Conservation (phyloP, 2,888 invertebrate species). For the Glyphotaelius pellucidus region DNA sequence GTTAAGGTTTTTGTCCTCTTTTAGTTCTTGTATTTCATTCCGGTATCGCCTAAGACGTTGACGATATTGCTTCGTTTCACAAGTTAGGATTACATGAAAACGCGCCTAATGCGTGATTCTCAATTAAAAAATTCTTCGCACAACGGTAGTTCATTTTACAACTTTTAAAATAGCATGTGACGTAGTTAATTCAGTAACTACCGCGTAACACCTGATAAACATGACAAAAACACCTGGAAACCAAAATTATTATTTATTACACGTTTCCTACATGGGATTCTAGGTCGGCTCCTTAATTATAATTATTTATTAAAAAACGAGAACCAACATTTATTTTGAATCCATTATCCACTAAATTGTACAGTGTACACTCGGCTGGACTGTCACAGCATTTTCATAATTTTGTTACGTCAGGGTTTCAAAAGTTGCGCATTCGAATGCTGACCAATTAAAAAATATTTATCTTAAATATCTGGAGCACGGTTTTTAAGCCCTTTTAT, state of each 20-base stretch:
- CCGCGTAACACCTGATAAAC: neutral
- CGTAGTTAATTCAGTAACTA: neutral
- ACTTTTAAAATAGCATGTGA: neutral
- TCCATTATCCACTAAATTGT: neutral
- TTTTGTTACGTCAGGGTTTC: neutral
- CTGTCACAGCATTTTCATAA: neutral
- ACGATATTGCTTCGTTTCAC: slow-evolving; percentile 12
- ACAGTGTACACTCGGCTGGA: too few relatives aligned
- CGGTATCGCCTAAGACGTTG: neutral
- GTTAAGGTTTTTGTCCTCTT: neutral
- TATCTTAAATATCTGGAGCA: too few relatives aligned
- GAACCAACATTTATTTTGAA: neutral
- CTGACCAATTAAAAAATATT: too few relatives aligned
- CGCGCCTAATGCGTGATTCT: neutral
- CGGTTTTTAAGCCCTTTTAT: too few relatives aligned
- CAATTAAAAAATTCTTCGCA: neutral
- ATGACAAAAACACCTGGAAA: neutral
- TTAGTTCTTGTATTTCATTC: neutral
- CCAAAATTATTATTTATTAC: too few relatives aligned
- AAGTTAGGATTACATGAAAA: neutral
- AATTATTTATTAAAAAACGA: too few relatives aligned
- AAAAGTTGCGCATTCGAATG: neutral
- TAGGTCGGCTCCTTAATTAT: neutral
- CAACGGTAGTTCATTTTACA: neutral
- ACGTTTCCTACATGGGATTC: neutral